Evolutionary conservation across 2,888 invertebrate species (phyloP).

Genomic region (Oasisia sp.): DNA sequence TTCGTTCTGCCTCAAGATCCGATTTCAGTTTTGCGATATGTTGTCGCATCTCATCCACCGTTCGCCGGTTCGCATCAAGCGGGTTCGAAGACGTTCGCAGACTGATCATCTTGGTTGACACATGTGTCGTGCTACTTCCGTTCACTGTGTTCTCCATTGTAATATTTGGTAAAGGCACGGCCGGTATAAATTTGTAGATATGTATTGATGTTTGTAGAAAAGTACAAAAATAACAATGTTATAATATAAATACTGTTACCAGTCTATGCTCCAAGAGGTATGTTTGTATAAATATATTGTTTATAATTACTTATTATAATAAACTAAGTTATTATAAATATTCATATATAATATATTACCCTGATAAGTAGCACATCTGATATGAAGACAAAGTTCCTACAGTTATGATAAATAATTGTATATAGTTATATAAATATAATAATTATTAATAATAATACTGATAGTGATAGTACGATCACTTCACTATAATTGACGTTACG

Average conservation of each 20-base stretch:
- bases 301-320: background rate
- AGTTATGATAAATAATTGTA: no score
- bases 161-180: background rate
- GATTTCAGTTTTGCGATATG: constrained; percentile 38
- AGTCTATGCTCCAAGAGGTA: background rate
- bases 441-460: no score
- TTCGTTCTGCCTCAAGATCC: constrained; percentile 55
- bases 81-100: background rate
- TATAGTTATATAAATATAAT: no score
- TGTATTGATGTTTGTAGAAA: constrained; percentile 2
- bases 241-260: background rate
- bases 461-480: background rate
- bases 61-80: constrained; percentile 19
- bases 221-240: background rate
- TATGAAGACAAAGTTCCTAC: background rate
- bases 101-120: background rate
- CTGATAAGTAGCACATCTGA: background rate
- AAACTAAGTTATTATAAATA: background rate
- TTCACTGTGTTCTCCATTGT: constrained; percentile 10
- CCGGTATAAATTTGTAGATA: background rate
- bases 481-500: background rate
- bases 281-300: background rate
- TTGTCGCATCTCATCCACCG: constrained; percentile 35
- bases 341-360: background rate
- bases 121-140: background rate